phyloP scores from a whole-genome alignment of 2,888 invertebrate genomes.

The Adelphocoris suturalis region DNA sequence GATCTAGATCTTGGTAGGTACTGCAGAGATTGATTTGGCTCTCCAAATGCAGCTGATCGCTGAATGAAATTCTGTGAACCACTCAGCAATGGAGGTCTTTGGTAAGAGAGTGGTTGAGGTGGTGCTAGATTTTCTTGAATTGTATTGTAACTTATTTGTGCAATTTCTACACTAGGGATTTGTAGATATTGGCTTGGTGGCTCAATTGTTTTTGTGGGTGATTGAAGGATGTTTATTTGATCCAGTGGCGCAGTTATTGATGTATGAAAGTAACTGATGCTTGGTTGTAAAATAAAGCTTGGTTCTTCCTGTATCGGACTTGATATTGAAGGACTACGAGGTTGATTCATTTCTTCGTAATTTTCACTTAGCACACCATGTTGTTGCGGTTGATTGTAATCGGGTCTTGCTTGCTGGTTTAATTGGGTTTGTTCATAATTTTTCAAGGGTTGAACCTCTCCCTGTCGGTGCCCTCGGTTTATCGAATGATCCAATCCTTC shows the following conservation, averaged over 20 bases:
- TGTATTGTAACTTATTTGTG: constrained; percentile 58
- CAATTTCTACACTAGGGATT: constrained; percentile 46
- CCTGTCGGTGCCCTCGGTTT: constrained; percentile 75
- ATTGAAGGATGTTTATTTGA: background rate
- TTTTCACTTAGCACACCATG: constrained; percentile 73
- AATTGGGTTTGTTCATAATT: constrained; percentile 76
- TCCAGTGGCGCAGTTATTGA: background rate
- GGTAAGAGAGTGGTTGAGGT: constrained; percentile 58
- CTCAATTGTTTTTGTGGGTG: background rate
- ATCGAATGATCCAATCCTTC: constrained; percentile 75
- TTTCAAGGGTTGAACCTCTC: constrained; percentile 62
- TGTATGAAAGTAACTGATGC: constrained; percentile 33
- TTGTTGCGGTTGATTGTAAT: constrained; percentile 56
- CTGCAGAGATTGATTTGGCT: constrained; percentile 13
- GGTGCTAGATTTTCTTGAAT: constrained; percentile 56
- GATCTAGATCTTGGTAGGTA: constrained; percentile 47
- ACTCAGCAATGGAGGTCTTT: constrained; percentile 50
- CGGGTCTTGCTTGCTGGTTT: constrained; percentile 74
- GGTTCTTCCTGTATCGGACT: constrained; percentile 52
- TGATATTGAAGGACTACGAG: background rate
- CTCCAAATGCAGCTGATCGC: background rate
- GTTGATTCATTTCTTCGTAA: constrained; percentile 14
- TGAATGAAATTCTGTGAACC: constrained; percentile 17
- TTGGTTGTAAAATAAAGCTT: constrained; percentile 56
- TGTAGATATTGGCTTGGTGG: constrained; percentile 65